phyloP scores from a whole-genome alignment of 1,140 invertebrate genomes.

The Wiebesia pumilae region DNA sequence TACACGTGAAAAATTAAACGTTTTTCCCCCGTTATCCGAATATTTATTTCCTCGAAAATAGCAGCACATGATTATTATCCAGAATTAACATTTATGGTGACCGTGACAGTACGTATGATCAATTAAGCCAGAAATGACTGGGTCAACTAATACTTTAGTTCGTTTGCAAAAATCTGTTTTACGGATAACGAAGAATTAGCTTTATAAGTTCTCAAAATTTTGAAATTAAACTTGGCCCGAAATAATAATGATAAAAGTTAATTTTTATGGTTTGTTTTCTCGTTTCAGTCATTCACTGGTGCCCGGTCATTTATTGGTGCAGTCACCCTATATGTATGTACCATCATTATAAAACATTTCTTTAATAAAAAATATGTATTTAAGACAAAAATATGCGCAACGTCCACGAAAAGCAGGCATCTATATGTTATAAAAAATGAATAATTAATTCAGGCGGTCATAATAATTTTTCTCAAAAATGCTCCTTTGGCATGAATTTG shows the following conservation, averaged over 20 bases:
- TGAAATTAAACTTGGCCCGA: background rate
- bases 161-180: background rate
- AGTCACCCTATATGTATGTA: slow-evolving; percentile 53
- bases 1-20: background rate
- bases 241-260: slow-evolving; percentile 1
- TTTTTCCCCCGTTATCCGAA: background rate
- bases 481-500: slow-evolving; percentile 31
- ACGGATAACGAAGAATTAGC: background rate
- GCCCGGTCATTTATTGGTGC: slow-evolving; percentile 49
- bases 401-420: background rate
- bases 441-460: background rate
- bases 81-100: slow-evolving; percentile 30
- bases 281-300: slow-evolving; percentile 52
- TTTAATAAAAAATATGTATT: background rate
- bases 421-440: background rate
- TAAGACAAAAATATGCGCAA: too few relatives aligned
- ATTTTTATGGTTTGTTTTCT: slow-evolving; percentile 29
- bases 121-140: slow-evolving; percentile 7
- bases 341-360: slow-evolving; percentile 6
- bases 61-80: background rate
- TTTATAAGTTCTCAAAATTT: background rate
- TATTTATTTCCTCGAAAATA: background rate
- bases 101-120: background rate
- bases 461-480: slow-evolving; percentile 1
- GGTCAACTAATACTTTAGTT: slow-evolving; percentile 8